Evolutionary conservation across 35 echinoderm and acorn worm species (phyloP), one percentile per base, ranked within the genome.

Genomic region (Ophioderma brevispina): DNA sequence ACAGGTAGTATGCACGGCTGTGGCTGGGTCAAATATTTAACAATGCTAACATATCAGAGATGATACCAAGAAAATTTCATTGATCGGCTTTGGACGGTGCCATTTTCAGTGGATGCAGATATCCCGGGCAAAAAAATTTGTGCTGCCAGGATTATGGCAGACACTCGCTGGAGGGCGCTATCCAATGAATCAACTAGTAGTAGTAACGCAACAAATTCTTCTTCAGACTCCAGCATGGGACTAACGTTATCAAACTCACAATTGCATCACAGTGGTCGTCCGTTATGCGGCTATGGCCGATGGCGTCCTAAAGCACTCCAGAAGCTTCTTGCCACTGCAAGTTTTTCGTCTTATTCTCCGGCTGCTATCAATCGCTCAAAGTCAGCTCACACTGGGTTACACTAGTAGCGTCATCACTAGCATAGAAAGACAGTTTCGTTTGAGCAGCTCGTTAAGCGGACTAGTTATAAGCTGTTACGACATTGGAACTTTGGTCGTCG

Each of bases 331-430:
- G 87, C 87, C 32, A 81, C 40, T 3, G 79, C 52, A 80, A 77
- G 13, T 81, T 81, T 34, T 89, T 89, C 38, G 87, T 89, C 1
- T 38, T 89, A 1, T 89, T 77, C 33, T 38, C 36, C 13, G 78
- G 78, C 23, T 33, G 21, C 43, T 89, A 0, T 89, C 87, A 0
- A 52, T 89, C 35, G 38, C 55, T 13, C 77, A 89, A 80, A 77
- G 77, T 59, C 50, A 52, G 34, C 38, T 89, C 25, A 81, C 87
- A 0, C 37, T 89, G 36, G 87, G 87, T 25, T 89, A 89, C 37
- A 89, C 79, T 34, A 81, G 87, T 63, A 89, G 87, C 49, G 78
- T 81, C 19, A 56, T 92, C 25, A 85, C 90, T 1, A 92, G 81
- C 30, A 92, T 92, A 31, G 81, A 92, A 39, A 32, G n/a, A 34